A percentile compares a stretch with the other conserved stretches of the same genome.
Conservation (phyloP, 92 coral and sea anemone genomes). For the Phenganax stokvisi region DNA sequence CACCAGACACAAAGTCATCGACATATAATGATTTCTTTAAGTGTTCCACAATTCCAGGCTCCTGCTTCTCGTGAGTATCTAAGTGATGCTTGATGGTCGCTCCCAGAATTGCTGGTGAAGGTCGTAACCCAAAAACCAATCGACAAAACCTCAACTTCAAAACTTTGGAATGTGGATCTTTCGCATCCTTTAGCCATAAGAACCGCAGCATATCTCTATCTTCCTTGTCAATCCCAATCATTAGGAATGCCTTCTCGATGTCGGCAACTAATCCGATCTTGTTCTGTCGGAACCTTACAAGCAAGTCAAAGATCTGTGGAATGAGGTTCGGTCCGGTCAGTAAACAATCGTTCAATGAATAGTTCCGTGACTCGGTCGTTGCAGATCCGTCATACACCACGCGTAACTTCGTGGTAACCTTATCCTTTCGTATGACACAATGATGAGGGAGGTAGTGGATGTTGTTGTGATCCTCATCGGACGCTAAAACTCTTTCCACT, state of each 20-base stretch:
- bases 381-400: constrained; percentile 23
- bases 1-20: constrained; percentile 16
- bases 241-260: constrained; percentile 51
- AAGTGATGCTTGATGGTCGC: constrained; percentile 12
- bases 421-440: constrained; percentile 12
- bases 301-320: constrained; percentile 45
- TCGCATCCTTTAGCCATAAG: constrained; percentile 47
- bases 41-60: constrained; percentile 21
- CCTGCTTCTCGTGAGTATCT: not conserved
- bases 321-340: constrained; percentile 45
- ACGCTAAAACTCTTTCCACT: not conserved
- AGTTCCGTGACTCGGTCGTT: constrained; percentile 17
- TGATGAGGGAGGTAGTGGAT: constrained; percentile 18
- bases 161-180: constrained; percentile 30
- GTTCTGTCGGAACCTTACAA: constrained; percentile 41
- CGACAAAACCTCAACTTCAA: constrained; percentile 37
- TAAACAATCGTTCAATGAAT: constrained; percentile 47
- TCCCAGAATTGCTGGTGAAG: constrained; percentile 54
- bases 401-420: constrained; percentile 11
- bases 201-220: constrained; percentile 54
- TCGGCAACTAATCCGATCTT: constrained; percentile 44
- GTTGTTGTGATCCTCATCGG: not conserved
- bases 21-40: constrained; percentile 18
- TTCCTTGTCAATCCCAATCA: constrained; percentile 38
- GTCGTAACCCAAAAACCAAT: constrained; percentile 51